These are phyloP conservation scores for Albula goreensis DNA, from an alignment of 2,113 vertebrate genomes.

Conservation along the genomic window DNA sequence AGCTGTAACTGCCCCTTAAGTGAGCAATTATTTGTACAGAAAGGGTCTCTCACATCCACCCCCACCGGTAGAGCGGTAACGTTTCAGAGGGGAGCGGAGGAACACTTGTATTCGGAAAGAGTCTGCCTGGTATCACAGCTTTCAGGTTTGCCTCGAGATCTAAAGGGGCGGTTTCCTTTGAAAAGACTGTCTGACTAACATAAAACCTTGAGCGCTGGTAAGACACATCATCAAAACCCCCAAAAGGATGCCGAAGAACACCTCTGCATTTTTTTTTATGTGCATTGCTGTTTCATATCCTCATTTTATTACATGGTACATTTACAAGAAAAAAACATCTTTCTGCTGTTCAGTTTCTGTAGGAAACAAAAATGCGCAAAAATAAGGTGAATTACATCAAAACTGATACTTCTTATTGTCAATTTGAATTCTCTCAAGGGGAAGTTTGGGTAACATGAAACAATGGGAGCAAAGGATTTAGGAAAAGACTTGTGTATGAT, in stretches of 20 bases:
- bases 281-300: background rate
- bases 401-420: no score
- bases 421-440: no score
- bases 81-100: background rate
- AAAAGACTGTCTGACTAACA: background rate
- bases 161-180: background rate
- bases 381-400: no score
- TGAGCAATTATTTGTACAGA: background rate
- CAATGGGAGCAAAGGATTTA: no score
- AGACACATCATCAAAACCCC: background rate
- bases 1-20: background rate
- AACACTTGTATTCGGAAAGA: background rate
- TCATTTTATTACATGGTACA: background rate
- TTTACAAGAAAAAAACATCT: background rate
- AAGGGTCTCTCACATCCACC: background rate
- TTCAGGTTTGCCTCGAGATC: background rate
- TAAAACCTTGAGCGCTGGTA: background rate
- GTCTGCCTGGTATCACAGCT: background rate
- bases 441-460: no score
- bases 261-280: background rate
- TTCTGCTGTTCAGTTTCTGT: no score
- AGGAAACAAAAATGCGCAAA: no score
- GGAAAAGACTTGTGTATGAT: no score
- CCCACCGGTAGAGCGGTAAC: no score
- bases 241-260: background rate